Base-by-base conservation (phyloP, 1,140 invertebrate genomes). In the Drosophila neocordata region DNA sequence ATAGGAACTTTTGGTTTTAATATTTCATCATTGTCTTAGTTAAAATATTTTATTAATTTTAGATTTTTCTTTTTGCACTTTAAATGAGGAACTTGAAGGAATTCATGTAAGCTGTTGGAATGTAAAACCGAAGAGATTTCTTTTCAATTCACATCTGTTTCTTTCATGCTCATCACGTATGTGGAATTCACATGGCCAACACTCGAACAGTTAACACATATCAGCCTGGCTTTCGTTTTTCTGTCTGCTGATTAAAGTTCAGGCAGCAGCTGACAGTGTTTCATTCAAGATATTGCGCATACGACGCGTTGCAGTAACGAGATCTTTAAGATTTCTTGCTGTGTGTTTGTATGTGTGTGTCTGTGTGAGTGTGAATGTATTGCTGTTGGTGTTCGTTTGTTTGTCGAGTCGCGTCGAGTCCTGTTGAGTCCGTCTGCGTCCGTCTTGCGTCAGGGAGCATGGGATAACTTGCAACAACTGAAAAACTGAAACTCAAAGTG, bases 401-500 rank as follows among this genome's bases (percentile, higher is more conserved):
- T 55, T 56, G 56, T 60, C 11, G 22, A 59, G 48, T 65, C 37
- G 34, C 18, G 37, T 55, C 35, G 57, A 51, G 78, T 81, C 69
- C 59, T 65, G 52, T 66, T 18, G 15, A 20, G 70, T 85, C 81
- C 71, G 82, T 87, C 72, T 66, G 63, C 70, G 71, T 82, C 77
- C 81, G 82, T 87, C 67, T 74, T 63, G 60, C 78, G 82, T 77
- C 82, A 85, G 82, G 70, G 70, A 87, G 78, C 82, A 68, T 78
- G 82, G 82, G 78, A 85, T 87, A 82, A 73, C 82, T 85, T 87
- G 82, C 82, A 87, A 87, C 82, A 81, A 85, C 82, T 85, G 82
- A 85, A 85, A 65, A 87, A 81, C 82, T 82, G 69, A 77, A 87
- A 75, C 67, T 64, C 82, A 81, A 85, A 85, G 77, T 85, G 82